phyloP scores from a whole-genome alignment of 2,888 invertebrate species.

The Litoditis marina region DNA sequence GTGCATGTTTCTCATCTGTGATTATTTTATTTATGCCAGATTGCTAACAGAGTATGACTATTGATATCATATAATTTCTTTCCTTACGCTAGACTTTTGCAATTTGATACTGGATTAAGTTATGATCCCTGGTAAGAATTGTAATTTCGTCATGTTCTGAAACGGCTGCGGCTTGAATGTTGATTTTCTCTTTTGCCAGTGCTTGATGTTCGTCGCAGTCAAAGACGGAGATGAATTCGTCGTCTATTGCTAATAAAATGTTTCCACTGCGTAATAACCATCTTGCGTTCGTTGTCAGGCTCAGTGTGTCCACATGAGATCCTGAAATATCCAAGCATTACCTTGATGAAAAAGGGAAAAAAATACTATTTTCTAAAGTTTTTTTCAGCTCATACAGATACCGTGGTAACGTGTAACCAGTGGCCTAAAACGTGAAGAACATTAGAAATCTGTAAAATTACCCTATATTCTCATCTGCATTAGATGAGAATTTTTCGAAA shows the following conservation, averaged over 20 bases:
- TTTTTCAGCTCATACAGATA: no score
- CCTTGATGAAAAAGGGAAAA: no score
- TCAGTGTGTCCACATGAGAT: background rate
- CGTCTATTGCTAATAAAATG: background rate
- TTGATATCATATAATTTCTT: constrained; percentile 8
- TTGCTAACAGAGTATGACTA: constrained; percentile 13
- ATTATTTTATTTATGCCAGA: constrained; percentile 14
- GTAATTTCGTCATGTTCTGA: background rate
- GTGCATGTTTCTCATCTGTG: constrained; percentile 13
- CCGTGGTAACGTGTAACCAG: no score
- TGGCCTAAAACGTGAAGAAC: background rate
- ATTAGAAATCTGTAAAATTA: background rate
- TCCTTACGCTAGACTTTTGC: constrained; percentile 6
- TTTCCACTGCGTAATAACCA: background rate
- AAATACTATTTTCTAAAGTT: no score
- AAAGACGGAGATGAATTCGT: background rate
- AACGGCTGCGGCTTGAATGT: background rate
- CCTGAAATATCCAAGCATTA: no score
- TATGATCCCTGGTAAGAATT: background rate
- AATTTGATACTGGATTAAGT: background rate
- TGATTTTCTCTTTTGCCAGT: background rate
- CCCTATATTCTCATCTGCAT: no score
- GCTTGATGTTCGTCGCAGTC: background rate
- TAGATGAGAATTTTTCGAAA: no score
- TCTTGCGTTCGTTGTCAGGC: background rate